Evolutionary conservation across 1,140 invertebrate genomes (phyloP).

Genomic region (Drosophila ogumai): DNA sequence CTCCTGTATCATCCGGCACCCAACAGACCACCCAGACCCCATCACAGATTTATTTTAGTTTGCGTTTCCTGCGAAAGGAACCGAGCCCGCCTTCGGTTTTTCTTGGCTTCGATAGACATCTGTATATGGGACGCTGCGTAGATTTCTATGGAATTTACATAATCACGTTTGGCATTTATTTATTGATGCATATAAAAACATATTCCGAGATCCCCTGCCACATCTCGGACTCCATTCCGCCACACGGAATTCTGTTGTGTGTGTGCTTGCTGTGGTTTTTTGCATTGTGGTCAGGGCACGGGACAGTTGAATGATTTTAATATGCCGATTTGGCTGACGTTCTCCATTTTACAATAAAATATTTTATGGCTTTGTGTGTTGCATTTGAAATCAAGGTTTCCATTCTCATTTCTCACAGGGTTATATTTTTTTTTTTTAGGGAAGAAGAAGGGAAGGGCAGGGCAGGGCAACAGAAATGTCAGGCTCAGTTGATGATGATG

Average conservation of each 20-base stretch:
- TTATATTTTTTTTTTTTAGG: neutral
- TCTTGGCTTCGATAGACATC: conserved; percentile 44
- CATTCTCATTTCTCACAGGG: conserved; percentile 19
- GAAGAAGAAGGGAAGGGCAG: neutral
- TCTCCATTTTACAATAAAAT: conserved; percentile 67
- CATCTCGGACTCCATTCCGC: neutral
- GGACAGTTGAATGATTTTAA: conserved; percentile 80
- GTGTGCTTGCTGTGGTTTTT: conserved; percentile 32
- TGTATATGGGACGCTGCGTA: conserved; percentile 34
- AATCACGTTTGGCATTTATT: conserved; percentile 83
- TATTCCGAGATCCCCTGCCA: conserved; percentile 53
- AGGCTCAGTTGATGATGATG: conserved; percentile 40
- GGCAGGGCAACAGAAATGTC: conserved; percentile 19
- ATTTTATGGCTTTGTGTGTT: conserved; percentile 76
- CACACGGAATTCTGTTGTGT: neutral
- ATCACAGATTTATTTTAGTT: conserved; percentile 54
- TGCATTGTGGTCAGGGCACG: conserved; percentile 47
- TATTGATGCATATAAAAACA: conserved; percentile 79
- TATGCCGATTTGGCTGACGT: conserved; percentile 58
- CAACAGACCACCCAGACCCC: neutral
- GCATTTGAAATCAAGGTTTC: conserved; percentile 68
- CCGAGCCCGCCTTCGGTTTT: conserved; percentile 30
- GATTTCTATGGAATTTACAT: conserved; percentile 79
- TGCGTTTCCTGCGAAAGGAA: conserved; percentile 41
- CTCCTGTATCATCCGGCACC: conserved; percentile 10